phyloP scores from a whole-genome alignment of 1,140 invertebrate genomes.

The Eriosoma lanigerum region DNA sequence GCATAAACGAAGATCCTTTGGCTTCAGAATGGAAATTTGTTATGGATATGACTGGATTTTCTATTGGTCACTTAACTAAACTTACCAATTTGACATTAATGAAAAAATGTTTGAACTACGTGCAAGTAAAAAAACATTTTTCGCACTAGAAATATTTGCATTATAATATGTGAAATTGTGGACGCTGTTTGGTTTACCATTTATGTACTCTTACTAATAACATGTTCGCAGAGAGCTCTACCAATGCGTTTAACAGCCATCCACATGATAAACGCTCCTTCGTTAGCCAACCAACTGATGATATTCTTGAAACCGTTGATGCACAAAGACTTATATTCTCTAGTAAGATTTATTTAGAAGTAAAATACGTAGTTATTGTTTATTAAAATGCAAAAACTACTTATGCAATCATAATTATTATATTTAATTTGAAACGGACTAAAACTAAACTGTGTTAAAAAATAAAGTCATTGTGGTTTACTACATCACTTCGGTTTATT shows the following conservation, averaged over 20 bases:
- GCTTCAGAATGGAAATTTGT: slow-evolving; percentile 30
- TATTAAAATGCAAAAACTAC: too few relatives aligned
- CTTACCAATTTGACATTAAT: slow-evolving; percentile 20
- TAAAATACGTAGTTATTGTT: too few relatives aligned
- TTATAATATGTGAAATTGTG: too few relatives aligned
- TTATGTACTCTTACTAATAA: too few relatives aligned
- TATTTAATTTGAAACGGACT: too few relatives aligned
- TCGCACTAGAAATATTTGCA: too few relatives aligned
- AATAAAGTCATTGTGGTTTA: too few relatives aligned
- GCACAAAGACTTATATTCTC: slow-evolving; percentile 52
- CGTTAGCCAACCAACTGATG: slow-evolving; percentile 54
- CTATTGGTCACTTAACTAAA: slow-evolving; percentile 40
- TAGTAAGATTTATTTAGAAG: slow-evolving; percentile 52
- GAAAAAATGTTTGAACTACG: slow-evolving; percentile 48
- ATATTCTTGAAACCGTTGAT: slow-evolving; percentile 53
- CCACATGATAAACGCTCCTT: slow-evolving; percentile 52
- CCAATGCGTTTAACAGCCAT: slow-evolving; percentile 54
- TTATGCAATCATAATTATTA: too few relatives aligned
- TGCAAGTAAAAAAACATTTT: slow-evolving; percentile 51
- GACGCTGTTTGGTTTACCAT: too few relatives aligned
- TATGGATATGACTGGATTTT: slow-evolving; percentile 49
- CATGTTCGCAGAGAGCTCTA: slow-evolving; percentile 52
- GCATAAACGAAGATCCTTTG: slow-evolving; percentile 27
- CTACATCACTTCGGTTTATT: too few relatives aligned
- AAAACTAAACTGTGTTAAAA: too few relatives aligned